A percentile compares a stretch with the other conserved stretches of the same genome.
Conservation (phyloP, 2,797 vertebrate genomes). For the Molossus alvarezi region DNA sequence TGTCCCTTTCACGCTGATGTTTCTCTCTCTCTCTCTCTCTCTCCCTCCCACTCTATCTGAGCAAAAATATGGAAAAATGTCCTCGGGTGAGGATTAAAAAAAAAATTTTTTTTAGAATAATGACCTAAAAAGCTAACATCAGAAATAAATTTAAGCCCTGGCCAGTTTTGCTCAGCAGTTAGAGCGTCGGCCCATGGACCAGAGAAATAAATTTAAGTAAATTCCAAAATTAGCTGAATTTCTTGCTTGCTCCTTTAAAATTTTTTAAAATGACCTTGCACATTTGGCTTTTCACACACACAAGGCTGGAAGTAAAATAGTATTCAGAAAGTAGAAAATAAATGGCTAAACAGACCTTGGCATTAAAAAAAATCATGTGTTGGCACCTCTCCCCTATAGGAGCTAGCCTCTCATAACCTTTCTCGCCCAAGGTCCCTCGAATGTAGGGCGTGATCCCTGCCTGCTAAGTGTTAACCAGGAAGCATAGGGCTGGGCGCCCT, state of each 20-base stretch:
- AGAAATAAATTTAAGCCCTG: constrained; percentile 22
- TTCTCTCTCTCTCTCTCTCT: too few species aligned
- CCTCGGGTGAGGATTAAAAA: too few species aligned
- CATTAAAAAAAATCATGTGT: not conserved
- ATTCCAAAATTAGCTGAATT: constrained; percentile 18
- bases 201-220: constrained; percentile 41
- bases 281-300: constrained; percentile 29
- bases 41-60: too few species aligned
- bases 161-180: too few species aligned
- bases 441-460: not conserved
- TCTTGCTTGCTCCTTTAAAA: not conserved
- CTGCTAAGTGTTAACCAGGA: not conserved
- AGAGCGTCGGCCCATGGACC: too few species aligned
- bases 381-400: not conserved
- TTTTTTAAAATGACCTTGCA: constrained; percentile 26
- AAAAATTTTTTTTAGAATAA: not conserved
- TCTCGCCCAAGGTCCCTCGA: not conserved
- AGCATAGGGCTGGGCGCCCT: not conserved
- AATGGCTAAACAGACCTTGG: not conserved
- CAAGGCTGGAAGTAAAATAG: not conserved
- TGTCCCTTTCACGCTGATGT: too few species aligned
- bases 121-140: constrained; percentile 16
- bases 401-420: not conserved
- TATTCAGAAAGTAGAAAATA: not conserved
- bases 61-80: too few species aligned